Evolutionary conservation across 1,140 invertebrate genomes (phyloP).

Genomic region (Lamellibrachia luymesi): DNA sequence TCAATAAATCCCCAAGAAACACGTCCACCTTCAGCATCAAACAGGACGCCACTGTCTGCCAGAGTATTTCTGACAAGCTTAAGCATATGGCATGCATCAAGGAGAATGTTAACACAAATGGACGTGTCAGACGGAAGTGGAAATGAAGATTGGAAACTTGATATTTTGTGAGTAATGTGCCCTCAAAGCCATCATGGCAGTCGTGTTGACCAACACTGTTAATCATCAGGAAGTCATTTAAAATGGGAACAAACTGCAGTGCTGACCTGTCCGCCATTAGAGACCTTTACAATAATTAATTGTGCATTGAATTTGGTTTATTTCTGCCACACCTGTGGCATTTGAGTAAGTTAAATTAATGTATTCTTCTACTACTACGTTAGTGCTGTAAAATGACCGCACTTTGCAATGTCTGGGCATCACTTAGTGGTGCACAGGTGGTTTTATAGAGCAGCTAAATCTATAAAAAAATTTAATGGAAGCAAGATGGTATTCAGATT

Average conservation of each 20-base stretch:
- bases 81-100: no score
- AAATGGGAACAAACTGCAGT: neutral
- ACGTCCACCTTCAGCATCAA: no score
- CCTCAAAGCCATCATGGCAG: neutral
- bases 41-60: no score
- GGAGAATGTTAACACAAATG: no score
- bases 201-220: neutral
- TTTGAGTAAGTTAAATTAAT: neutral
- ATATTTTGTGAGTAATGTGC: no score
- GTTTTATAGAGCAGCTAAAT: neutral
- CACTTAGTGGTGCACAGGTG: neutral
- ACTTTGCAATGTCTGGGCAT: neutral
- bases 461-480: neutral
- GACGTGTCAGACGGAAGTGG: no score
- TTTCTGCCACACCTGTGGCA: neutral
- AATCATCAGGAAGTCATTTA: neutral
- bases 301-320: neutral
- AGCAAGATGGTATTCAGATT: neutral
- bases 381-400: neutral
- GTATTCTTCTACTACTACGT: neutral
- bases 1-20: no score
- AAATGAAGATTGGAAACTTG: no score
- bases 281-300: neutral
- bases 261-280: neutral
- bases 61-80: no score